Conservation (phyloP, 2,113 vertebrate species). For the Calcarius ornatus region DNA sequence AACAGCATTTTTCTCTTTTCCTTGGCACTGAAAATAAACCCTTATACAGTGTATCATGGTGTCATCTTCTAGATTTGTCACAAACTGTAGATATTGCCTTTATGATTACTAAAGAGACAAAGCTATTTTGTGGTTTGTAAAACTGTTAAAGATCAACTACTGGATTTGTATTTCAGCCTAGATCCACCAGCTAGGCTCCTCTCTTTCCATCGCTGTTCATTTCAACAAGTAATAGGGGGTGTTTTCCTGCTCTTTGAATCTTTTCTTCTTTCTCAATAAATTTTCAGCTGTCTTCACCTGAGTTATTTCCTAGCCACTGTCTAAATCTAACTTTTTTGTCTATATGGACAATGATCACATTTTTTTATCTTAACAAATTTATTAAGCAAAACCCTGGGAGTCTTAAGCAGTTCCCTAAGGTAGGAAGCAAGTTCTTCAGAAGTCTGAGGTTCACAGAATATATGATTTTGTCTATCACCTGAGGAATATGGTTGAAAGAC, state of each 20-base stretch:
- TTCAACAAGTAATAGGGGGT: background rate
- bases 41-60: background rate
- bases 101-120: background rate
- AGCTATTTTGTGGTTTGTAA: background rate
- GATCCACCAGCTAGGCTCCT: background rate
- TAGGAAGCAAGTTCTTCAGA: background rate
- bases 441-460: background rate
- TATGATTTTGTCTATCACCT: background rate
- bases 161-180: background rate
- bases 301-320: background rate
- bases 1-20: background rate
- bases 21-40: background rate
- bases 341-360: background rate
- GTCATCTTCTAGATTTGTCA: background rate
- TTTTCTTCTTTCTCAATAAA: background rate
- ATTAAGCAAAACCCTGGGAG: background rate
- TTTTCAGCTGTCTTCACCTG: background rate
- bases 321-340: background rate
- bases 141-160: background rate
- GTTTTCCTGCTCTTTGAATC: background rate
- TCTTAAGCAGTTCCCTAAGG: background rate
- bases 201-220: background rate
- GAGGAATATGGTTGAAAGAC: background rate
- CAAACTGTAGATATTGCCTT: background rate
- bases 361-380: background rate